Evolutionary conservation across 2,113 vertebrate genomes (phyloP).

Genomic region (Platycercus adscitus): DNA sequence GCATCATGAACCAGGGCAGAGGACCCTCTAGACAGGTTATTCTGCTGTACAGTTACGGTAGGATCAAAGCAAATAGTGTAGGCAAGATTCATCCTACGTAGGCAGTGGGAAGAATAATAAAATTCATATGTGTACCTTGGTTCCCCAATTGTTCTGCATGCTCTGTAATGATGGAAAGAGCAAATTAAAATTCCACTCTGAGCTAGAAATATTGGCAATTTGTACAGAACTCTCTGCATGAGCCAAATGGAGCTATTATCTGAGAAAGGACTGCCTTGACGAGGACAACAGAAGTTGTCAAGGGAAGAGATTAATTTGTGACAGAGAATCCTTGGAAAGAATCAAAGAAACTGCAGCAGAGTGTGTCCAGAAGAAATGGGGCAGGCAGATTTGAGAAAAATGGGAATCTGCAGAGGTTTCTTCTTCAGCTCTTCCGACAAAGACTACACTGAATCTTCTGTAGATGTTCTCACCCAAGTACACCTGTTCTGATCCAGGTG

Average conservation of each 20-base stretch:
- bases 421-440: not conserved
- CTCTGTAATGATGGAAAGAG: not conserved
- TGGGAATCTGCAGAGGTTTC: not conserved
- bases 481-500: not conserved
- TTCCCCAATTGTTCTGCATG: not conserved
- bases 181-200: conserved; percentile 6
- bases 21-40: not conserved
- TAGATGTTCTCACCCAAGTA: not conserved
- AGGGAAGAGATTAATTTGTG: not conserved
- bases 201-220: conserved; percentile 9
- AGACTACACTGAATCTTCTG: not conserved
- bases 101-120: not conserved
- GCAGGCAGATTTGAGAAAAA: not conserved
- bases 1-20: not conserved
- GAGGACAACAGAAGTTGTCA: not conserved
- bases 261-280: conserved; percentile 6
- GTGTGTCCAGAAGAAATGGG: not conserved
- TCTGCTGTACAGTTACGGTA: not conserved
- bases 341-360: not conserved
- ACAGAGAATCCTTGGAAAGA: not conserved
- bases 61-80: not conserved
- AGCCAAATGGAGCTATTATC: not conserved
- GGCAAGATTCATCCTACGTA: not conserved
- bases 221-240: not conserved
- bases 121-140: not conserved